These are phyloP conservation scores for Cydia splendana DNA, from an alignment of 1,140 invertebrate genomes.

Conservation along the genomic window DNA sequence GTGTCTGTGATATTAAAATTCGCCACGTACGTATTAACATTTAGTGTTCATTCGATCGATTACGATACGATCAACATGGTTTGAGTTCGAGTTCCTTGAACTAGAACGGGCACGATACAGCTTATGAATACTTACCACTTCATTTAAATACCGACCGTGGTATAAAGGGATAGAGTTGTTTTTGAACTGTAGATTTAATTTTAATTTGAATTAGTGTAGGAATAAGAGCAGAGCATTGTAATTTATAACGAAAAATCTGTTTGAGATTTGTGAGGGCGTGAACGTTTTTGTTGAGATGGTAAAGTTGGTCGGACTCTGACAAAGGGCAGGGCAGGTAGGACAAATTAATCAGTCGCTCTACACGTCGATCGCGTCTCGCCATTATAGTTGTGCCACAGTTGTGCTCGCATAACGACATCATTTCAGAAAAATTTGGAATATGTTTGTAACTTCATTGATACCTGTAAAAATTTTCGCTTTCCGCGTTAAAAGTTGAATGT, in stretches of 20 bases:
- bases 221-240: slow-evolving; percentile 12
- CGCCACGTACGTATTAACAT: slow-evolving; percentile 1
- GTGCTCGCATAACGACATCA: too few species aligned
- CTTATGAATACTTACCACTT: background rate
- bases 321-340: too few species aligned
- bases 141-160: background rate
- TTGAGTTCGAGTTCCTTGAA: slow-evolving; percentile 7
- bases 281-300: slow-evolving; percentile 3
- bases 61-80: slow-evolving; percentile 20
- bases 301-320: background rate
- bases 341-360: too few species aligned
- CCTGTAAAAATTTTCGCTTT: too few species aligned
- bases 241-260: slow-evolving; percentile 12
- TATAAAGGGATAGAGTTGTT: background rate
- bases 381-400: too few species aligned
- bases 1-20: slow-evolving; percentile 4
- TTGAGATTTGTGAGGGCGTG: slow-evolving; percentile 12
- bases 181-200: background rate
- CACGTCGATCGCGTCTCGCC: too few species aligned
- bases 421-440: too few species aligned
- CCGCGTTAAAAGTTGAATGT: too few species aligned
- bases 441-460: too few species aligned
- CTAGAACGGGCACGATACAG: background rate
- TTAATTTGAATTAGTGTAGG: slow-evolving; percentile 20
- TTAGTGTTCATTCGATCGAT: slow-evolving; percentile 18